Base-by-base conservation (phyloP, 1,140 invertebrate genomes). In the Ceratosolen fusciceps region DNA sequence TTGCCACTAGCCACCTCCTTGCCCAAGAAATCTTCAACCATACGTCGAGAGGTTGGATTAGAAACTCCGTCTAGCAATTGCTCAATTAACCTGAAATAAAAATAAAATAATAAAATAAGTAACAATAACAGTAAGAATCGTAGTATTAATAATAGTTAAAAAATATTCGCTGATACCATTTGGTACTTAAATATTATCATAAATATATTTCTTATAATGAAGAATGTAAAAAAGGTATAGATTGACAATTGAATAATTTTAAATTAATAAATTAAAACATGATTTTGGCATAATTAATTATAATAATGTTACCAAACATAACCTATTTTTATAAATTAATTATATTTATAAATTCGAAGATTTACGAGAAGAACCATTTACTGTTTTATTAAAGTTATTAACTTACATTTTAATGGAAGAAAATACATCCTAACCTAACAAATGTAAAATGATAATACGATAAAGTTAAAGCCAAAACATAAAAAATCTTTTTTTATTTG, bases 1-100 rank as follows among this genome's bases (percentile, higher is more conserved):
- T 93, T 94, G 29, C 94, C 93, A 73, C 91, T 92, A 67, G 92
- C 89, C 3, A 94, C 90, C 85, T 95, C 94, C 83, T 93, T 93
- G 62, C 93, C 90, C 8, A 95, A 87, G 81, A 95, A 92, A 73
- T 92, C 91, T 80, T 93, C 92, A 14, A 95, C 89, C 85, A 93
- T 92, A 74, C 93, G 93, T 77, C 93, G 92, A 0, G 92, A 92
- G 75, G 94, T 94, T 71, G 92, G 91, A 54, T 92, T 91, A 29
- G 89, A 92, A 68, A 94, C 92, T 83, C 93, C 93, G 29, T 92
- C 91, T 49, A 92, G 86, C 54, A 95, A 91, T 67, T 93, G 93
- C 82, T 91, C 92, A 14, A 94, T 90, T 43, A 95, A 89, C 83
- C 93, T 92, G 58, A 16, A 80, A 31, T 26, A 54, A 58, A 47